Percentiles rank a stretch among this genome's conserved stretches.
Conservation (phyloP, 2,113 vertebrate species). For the Dendrocopos noguchii region DNA sequence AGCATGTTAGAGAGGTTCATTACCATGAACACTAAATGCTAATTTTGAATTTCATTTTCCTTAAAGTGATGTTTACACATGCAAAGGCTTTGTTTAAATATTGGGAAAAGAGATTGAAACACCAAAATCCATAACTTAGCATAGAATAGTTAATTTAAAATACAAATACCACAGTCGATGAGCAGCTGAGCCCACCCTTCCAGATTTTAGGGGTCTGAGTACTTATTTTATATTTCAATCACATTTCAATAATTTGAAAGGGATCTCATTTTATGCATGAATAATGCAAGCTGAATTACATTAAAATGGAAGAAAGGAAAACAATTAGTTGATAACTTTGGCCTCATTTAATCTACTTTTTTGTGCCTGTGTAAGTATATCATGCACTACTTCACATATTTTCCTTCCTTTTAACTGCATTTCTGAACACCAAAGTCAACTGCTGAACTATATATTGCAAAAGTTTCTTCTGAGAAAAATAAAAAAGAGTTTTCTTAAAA, state of each 20-base stretch:
- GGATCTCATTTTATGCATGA: neutral
- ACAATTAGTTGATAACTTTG: slow-evolving; percentile 19
- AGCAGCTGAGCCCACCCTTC: neutral
- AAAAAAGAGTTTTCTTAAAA: neutral
- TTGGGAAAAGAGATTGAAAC: neutral
- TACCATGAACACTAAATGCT: slow-evolving; percentile 56
- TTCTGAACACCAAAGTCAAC: neutral
- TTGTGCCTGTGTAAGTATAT: neutral
- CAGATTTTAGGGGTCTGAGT: neutral
- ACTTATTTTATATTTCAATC: slow-evolving; percentile 9
- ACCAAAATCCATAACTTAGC: slow-evolving; percentile 14
- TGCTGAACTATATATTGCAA: neutral
- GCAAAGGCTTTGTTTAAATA: slow-evolving; percentile 66
- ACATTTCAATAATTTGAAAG: slow-evolving; percentile 26
- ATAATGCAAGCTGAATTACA: slow-evolving; percentile 17
- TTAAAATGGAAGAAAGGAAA: slow-evolving; percentile 24
- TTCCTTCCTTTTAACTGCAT: neutral
- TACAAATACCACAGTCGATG: neutral
- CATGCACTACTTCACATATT: neutral
- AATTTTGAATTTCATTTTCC: slow-evolving; percentile 32
- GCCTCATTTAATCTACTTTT: neutral
- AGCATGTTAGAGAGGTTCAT: neutral
- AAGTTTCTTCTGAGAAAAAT: neutral
- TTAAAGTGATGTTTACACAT: slow-evolving; percentile 60
- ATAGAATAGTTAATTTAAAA: slow-evolving; percentile 44